Base-by-base conservation (phyloP, 1,140 invertebrate species). In the Zophobas atratus region DNA sequence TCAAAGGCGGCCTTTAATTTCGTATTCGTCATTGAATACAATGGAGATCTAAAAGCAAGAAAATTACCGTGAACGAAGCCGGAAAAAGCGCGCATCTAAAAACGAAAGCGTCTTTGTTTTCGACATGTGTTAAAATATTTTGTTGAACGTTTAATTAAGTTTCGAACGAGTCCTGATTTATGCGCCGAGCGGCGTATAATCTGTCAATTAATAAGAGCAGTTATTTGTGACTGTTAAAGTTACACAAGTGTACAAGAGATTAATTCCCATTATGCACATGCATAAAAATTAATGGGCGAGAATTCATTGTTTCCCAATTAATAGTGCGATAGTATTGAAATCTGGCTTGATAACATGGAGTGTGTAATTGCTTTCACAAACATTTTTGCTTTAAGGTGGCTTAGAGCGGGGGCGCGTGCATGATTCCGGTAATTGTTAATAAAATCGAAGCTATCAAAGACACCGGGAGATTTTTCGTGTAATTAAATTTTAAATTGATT, bases 401-500 rank as follows among this genome's bases (percentile, higher is more conserved):
- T 60, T 60, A 60, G 38, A 36, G 56, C 56, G 56, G 56, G 36
- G 56, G 56, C 56, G 56, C 39, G 38, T 67, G 38, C 60, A 67
- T 43, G 32, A 43, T 67, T 67, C 43, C 43, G 33, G 20, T 67
- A 67, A 43, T 67, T 67, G 60, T n/a, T 67, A 33, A n/a, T 67
- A 67, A 41, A 67, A 41, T 67, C 39, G n/a, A 33, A 67, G 20
- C 39, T 39, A 33, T 33, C 20, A 41, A 67, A 39, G 39, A 67
- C 41, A 67, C 38, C 38, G 39, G 39, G 60, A 67, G 60, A 67
- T 43, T 67, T 67, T 67, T 67, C 51, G 51, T 43, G 20, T 56
- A 75, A 75, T 75, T 75, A 75, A 75, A 56, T 75, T 43, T 36
- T 46, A 75, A 75, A 75, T 75, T 75, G 72, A 75, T 75, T 75